Conservation (phyloP, 2,113 vertebrate genomes). For the Phaethon lepturus region DNA sequence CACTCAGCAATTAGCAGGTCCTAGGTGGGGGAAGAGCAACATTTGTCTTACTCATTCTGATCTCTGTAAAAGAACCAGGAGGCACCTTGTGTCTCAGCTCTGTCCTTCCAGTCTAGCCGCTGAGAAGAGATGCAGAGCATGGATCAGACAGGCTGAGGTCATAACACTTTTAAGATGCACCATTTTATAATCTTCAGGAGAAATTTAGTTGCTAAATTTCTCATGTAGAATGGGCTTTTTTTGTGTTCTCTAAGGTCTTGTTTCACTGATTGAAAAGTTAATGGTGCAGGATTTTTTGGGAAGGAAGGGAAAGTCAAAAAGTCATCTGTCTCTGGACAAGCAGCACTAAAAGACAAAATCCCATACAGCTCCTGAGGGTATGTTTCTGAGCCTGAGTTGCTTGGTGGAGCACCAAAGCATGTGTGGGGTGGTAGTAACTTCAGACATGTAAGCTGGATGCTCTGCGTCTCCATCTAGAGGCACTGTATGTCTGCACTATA, state of each 20-base stretch:
- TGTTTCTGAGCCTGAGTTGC: not conserved
- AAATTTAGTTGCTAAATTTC: not conserved
- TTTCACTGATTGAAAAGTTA: not conserved
- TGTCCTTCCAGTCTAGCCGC: not conserved
- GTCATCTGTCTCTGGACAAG: not conserved
- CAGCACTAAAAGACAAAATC: not conserved
- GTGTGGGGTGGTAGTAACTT: not conserved
- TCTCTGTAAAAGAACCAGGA: not conserved
- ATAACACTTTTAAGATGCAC: not conserved
- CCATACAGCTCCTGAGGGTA: not conserved
- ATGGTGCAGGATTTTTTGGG: not conserved
- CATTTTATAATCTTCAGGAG: not conserved
- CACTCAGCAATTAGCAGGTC: not conserved
- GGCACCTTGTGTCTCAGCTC: not conserved
- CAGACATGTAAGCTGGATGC: not conserved
- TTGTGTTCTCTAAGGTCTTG: not conserved
- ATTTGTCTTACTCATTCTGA: not conserved
- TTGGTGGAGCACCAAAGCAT: not conserved
- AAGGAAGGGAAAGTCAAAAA: not conserved
- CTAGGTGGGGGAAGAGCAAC: not conserved
- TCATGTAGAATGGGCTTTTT: not conserved
- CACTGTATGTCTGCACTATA: not conserved
- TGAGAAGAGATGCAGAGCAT: not conserved
- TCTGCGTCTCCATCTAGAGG: not conserved
- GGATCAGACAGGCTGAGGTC: not conserved